Base-by-base conservation (phyloP, 2,888 invertebrate species). In the Limnephilus marmoratus region DNA sequence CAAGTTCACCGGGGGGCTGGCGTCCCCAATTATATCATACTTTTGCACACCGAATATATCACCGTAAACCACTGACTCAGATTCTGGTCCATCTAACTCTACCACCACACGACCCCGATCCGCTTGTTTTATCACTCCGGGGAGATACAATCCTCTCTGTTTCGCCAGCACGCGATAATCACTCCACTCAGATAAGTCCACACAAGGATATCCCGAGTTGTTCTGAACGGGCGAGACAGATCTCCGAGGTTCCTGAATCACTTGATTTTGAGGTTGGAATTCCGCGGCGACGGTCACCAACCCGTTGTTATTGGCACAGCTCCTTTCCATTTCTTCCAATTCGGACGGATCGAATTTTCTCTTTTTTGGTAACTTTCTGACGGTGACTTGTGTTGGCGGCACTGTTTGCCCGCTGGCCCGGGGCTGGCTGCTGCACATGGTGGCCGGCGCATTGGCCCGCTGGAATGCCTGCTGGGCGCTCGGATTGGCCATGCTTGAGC, bases 101-200 rank as follows among this genome's bases (percentile, higher is more conserved):
- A 99, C 98, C 94, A 97, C 97, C 94, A 99, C 97, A 94, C 97
- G 97, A 94, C 97, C 97, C 92, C 96, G 96, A 81, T 96, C 96
- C 80, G 98, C 98, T 94, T 97, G 97, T 83, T 98, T 97, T 94
- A 99, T 99, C 92, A 98, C 98, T 91, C 99, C 99, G 13, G 99
- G 98, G 94, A 98, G 97, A 95, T 98, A 98, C 94, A 97, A 96
- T 93, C 97, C 97, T 94, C 98, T 97, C 94, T 97, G 97, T 95
- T 98, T 98, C 83, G 99, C 99, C 94, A 99, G 96, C 93, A 99
- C 98, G 94, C 99, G 96, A 95, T 99, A 99, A 94, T 98, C 98
- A 94, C 97, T 97, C 99, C 99, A 99, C 95, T 99, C 99, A 94
- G 97, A 98, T 94, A 99, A 96, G 96, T 99, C 98, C 94, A 99